Percentiles rank a stretch among this genome's conserved stretches.
Evolutionary conservation across 2,113 vertebrate species (phyloP).

Genomic region (Campylorhamphus procurvoides): DNA sequence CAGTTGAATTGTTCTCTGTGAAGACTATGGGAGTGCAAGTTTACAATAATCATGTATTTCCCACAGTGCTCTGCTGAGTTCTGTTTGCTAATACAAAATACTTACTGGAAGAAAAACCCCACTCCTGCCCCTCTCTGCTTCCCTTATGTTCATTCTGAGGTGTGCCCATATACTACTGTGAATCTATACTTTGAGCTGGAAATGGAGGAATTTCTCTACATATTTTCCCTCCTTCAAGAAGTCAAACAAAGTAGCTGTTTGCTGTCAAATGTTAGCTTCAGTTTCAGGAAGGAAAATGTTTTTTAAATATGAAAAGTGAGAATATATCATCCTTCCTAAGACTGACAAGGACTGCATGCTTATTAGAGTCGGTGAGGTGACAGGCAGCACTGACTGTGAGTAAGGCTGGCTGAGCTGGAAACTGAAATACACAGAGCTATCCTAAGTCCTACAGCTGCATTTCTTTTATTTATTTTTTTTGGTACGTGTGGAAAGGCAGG

Average conservation of each 20-base stretch:
- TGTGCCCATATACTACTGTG: rapidly evolving
- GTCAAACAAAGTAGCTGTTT: not conserved
- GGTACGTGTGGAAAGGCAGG: not conserved
- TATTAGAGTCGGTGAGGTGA: not conserved
- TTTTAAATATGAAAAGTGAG: not conserved
- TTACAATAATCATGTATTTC: not conserved
- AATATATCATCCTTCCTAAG: not conserved
- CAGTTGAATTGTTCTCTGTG: not conserved
- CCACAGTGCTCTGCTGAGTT: not conserved
- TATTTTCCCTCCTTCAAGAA: not conserved
- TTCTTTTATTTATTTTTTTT: not conserved
- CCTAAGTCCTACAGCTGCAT: not conserved
- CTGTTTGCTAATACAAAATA: not conserved
- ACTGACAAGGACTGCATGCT: not conserved
- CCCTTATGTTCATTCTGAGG: not conserved
- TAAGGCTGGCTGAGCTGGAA: not conserved
- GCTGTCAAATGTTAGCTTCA: not conserved
- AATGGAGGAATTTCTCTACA: not conserved
- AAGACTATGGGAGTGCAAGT: not conserved
- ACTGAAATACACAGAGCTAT: not conserved
- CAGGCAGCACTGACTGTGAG: not conserved
- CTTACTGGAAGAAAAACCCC: rapidly evolving
- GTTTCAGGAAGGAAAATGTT: not conserved
- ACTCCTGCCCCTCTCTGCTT: not conserved
- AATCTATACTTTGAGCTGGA: not conserved